Conservation (phyloP, 2,888 invertebrate species). For the Coleophora flavipennella region DNA sequence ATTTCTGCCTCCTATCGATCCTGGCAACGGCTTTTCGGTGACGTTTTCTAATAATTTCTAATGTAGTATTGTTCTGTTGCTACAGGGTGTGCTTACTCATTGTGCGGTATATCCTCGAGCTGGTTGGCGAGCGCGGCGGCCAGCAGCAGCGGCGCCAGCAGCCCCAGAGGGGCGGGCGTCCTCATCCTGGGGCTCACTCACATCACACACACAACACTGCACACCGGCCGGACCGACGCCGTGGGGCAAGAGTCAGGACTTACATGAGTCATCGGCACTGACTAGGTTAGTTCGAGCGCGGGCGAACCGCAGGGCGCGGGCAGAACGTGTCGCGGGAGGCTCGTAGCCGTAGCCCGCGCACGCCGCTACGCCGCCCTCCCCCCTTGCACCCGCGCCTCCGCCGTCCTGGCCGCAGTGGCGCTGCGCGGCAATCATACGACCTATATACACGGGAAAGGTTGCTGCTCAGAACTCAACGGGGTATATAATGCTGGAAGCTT, state of each 20-base stretch:
- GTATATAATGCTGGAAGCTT: too few species aligned
- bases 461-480: constrained; percentile 52
- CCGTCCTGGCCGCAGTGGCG: constrained; percentile 55
- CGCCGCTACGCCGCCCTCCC: constrained; percentile 26
- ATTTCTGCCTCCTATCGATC: too few species aligned
- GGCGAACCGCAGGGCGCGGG: constrained; percentile 43
- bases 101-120: constrained; percentile 91
- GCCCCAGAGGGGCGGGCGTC: constrained; percentile 46
- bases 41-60: too few species aligned
- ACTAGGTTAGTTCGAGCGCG: constrained; percentile 30
- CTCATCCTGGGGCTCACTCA: constrained; percentile 11
- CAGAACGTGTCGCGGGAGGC: constrained; percentile 37
- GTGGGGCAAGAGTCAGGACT: constrained; percentile 29
- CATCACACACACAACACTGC: constrained; percentile 7
- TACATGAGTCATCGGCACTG: constrained; percentile 45
- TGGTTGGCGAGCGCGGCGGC: constrained; percentile 76
- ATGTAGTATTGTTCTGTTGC: not conserved
- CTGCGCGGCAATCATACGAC: constrained; percentile 69
- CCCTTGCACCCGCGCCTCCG: constrained; percentile 18
- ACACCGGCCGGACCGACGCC: constrained; percentile 29
- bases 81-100: constrained; percentile 80
- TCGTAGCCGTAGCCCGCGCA: constrained; percentile 30
- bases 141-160: constrained; percentile 47
- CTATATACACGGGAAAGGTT: constrained; percentile 63
- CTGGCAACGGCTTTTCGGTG: too few species aligned